A percentile compares a stretch with the other conserved stretches of the same genome.
phyloP scores from a whole-genome alignment of 2,888 invertebrate species.

The Metallyticus violacea region DNA sequence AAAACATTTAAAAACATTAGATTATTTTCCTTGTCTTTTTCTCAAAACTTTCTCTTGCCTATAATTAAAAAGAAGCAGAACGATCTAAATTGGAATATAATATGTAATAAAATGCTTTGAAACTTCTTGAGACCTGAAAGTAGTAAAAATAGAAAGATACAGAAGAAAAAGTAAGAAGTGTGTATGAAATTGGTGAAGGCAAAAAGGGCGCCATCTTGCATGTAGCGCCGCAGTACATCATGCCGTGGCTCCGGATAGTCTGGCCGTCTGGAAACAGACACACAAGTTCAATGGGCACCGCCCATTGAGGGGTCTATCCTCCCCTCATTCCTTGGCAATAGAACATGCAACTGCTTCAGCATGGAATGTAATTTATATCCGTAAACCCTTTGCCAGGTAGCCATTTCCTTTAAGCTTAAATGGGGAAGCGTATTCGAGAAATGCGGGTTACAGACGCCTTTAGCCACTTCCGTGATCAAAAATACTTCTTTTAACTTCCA shows the following conservation, averaged over 20 bases:
- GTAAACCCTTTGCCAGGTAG: not conserved
- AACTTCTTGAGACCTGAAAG: too few relatives aligned
- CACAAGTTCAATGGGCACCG: constrained; percentile 25
- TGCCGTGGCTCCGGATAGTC: not conserved
- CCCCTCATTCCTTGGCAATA: not conserved
- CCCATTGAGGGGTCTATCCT: too few relatives aligned
- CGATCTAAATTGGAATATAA: too few relatives aligned
- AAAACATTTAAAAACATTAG: too few relatives aligned
- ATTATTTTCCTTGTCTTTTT: too few relatives aligned
- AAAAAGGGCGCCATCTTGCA: not conserved
- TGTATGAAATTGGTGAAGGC: too few relatives aligned
- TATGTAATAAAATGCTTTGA: too few relatives aligned
- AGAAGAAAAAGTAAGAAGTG: too few relatives aligned
- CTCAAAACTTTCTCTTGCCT: too few relatives aligned
- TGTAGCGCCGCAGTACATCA: not conserved
- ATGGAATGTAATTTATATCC: not conserved
- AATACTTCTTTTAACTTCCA: not conserved
- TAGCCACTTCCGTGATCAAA: not conserved
- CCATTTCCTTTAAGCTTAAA: not conserved
- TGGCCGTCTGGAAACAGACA: constrained; percentile 14
- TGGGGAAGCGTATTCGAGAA: not conserved
- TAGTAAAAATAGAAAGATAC: too few relatives aligned
- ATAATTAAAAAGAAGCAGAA: too few relatives aligned
- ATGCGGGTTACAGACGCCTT: not conserved
- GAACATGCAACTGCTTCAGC: not conserved